Conservation (phyloP, 1,140 invertebrate genomes). For the Orius laevigatus region DNA sequence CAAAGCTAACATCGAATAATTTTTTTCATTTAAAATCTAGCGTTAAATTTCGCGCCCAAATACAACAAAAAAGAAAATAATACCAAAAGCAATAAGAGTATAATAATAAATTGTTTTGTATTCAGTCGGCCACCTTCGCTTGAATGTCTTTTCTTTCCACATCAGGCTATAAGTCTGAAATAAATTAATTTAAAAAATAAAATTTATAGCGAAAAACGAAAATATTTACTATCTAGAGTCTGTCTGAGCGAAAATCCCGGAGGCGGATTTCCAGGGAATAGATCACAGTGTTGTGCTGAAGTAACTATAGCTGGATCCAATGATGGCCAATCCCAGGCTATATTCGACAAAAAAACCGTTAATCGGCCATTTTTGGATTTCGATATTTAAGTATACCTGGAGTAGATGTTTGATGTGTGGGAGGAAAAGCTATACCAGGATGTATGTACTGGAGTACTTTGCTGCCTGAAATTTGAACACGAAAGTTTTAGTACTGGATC, state of each 20-base stretch:
- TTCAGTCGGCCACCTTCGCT: constrained; percentile 11
- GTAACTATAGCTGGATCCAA: constrained; percentile 76
- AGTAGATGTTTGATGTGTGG: not conserved
- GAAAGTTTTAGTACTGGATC: not conserved
- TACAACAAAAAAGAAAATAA: too few species aligned
- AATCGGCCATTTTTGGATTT: not conserved
- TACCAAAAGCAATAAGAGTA: too few species aligned
- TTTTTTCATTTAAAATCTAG: too few species aligned
- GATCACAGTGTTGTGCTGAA: constrained; percentile 35
- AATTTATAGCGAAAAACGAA: not conserved
- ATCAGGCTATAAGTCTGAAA: constrained; percentile 15
- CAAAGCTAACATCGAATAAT: too few species aligned
- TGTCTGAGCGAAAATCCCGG: constrained; percentile 31
- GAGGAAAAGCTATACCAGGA: not conserved
- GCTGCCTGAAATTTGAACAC: not conserved
- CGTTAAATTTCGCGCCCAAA: too few species aligned
- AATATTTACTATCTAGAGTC: constrained; percentile 20
- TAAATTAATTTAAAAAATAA: not conserved
- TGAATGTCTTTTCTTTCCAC: not conserved
- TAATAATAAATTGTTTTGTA: not conserved
- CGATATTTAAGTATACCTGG: not conserved
- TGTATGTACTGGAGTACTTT: not conserved
- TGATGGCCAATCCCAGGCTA: constrained; percentile 52
- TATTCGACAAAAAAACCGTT: not conserved
- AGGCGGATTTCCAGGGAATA: constrained; percentile 33